These are phyloP conservation scores for Bagarius yarrelli DNA, from an alignment of 2,113 vertebrate genomes.

Conservation along the genomic window DNA sequence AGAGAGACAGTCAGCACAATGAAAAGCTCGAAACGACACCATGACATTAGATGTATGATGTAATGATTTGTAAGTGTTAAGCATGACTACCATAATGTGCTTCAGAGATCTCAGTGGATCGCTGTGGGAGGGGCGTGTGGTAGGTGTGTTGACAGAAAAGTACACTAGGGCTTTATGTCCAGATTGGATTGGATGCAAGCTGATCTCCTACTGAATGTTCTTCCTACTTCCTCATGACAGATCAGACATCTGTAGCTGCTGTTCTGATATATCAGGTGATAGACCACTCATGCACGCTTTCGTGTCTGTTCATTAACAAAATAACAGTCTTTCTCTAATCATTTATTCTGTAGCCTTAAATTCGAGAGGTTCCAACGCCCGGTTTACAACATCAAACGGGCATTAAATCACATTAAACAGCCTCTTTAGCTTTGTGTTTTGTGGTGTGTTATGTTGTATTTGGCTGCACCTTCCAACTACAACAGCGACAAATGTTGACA, in stretches of 20 bases:
- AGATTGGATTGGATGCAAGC: background rate
- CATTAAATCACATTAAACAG: background rate
- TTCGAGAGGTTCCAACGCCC: background rate
- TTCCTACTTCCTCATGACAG: background rate
- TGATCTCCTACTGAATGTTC: background rate
- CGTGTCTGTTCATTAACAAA: slow-evolving; percentile 1
- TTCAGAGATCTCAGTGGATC: background rate
- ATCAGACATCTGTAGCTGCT: no score
- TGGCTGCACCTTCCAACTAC: background rate
- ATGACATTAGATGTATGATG: background rate
- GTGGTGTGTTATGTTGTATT: background rate
- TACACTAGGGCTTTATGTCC: background rate
- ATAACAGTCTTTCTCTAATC: background rate
- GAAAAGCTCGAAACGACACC: background rate
- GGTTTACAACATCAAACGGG: background rate
- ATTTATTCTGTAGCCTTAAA: slow-evolving; percentile 10
- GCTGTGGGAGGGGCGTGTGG: background rate
- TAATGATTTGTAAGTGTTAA: background rate
- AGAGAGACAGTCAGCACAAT: background rate
- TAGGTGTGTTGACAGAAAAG: background rate
- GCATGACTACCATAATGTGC: background rate
- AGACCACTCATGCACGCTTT: background rate
- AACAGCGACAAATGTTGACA: background rate
- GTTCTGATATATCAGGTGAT: background rate
- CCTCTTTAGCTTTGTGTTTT: background rate